Conservation (phyloP, 2,797 vertebrate genomes). For the Rhynchonycteris naso region DNA sequence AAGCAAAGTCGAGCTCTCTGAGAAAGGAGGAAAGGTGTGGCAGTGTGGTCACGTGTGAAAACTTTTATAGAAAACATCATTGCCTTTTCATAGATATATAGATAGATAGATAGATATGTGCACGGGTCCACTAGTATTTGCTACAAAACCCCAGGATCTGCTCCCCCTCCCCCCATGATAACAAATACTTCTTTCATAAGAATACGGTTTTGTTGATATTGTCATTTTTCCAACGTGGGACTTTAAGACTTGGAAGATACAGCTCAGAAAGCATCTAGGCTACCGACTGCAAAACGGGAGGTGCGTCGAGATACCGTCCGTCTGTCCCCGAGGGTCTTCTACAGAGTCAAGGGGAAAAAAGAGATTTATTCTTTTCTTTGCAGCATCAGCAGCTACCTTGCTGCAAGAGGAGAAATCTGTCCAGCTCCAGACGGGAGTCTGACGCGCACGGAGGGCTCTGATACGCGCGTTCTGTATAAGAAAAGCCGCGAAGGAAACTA, state of each 20-base stretch:
- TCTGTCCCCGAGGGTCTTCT: not conserved
- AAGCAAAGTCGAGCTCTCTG: conserved; percentile 83
- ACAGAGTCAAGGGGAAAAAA: conserved; percentile 5
- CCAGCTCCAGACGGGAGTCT: not conserved
- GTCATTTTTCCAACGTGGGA: conserved; percentile 64
- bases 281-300: conserved; percentile 1
- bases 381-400: conserved; percentile 4
- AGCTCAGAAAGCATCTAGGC: conserved; percentile 54
- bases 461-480: not conserved
- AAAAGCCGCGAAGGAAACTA: not conserved
- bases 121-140: conserved; percentile 62
- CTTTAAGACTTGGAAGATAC: conserved; percentile 52
- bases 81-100: conserved; percentile 58
- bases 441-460: conserved; percentile 33
- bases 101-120: not conserved
- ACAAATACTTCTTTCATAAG: conserved; percentile 82
- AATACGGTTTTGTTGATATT: conserved; percentile 74
- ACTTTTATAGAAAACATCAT: conserved; percentile 82
- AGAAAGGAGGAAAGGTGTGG: conserved; percentile 75
- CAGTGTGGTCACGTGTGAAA: conserved; percentile 79
- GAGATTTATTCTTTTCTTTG: not conserved
- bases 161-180: conserved; percentile 62
- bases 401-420: conserved; percentile 41
- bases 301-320: conserved; percentile 20
- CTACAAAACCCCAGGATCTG: conserved; percentile 78